These are phyloP conservation scores for Rhizoglyphus robini DNA, from an alignment of 1,140 invertebrate species.

Conservation along the genomic window DNA sequence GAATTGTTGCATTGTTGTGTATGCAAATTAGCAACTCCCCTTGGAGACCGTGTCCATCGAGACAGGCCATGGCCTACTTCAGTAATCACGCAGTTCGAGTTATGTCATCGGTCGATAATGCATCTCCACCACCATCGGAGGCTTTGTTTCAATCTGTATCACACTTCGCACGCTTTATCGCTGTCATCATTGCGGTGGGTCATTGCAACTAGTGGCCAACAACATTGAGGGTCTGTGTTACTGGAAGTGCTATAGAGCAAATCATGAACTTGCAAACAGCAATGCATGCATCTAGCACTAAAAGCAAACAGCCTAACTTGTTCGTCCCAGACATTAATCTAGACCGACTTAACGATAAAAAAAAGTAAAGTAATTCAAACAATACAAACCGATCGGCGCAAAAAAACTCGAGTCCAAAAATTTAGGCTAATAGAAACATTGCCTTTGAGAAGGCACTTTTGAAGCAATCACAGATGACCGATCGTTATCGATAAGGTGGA, in stretches of 20 bases:
- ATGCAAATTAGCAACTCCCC: neutral
- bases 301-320: neutral
- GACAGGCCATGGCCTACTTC: too few relatives aligned
- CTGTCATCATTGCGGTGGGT: neutral
- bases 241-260: neutral
- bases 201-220: too few relatives aligned
- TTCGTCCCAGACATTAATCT: neutral
- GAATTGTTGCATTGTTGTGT: neutral
- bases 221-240: neutral
- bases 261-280: neutral
- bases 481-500: too few relatives aligned
- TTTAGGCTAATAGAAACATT: neutral
- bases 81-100: neutral
- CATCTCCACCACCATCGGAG: neutral
- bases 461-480: too few relatives aligned
- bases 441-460: neutral
- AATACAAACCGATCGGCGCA: neutral
- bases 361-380: neutral
- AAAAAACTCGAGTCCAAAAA: neutral
- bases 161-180: neutral
- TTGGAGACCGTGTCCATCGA: neutral
- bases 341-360: neutral
- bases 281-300: neutral
- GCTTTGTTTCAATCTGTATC: neutral
- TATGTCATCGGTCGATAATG: slow-evolving; percentile 13